These are phyloP conservation scores for Diploscapter pachys DNA, from an alignment of 1,140 invertebrate genomes.

Conservation along the genomic window DNA sequence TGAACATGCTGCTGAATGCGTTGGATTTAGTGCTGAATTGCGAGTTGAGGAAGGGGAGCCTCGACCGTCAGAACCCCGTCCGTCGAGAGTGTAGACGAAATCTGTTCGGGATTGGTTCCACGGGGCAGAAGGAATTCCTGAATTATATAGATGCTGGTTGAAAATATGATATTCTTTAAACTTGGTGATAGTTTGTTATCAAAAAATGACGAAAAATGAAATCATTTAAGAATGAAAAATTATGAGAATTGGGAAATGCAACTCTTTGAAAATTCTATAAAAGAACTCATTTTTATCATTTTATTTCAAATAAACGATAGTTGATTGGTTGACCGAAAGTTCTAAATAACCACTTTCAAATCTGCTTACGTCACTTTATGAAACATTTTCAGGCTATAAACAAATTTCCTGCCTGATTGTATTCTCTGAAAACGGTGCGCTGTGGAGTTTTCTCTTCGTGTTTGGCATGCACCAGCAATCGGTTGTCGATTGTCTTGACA, in stretches of 20 bases:
- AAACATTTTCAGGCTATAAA: background rate
- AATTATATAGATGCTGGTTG: slow-evolving; percentile 22
- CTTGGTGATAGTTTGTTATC: no score
- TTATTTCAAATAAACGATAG: background rate
- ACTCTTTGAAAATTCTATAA: slow-evolving; percentile 4
- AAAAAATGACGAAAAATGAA: background rate
- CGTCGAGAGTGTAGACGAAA: slow-evolving; percentile 60
- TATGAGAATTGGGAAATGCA: background rate
- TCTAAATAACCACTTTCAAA: no score
- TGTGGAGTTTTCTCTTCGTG: slow-evolving; percentile 61
- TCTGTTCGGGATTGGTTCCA: slow-evolving; percentile 61
- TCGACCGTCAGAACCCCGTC: slow-evolving; percentile 62
- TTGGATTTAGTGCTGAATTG: slow-evolving; percentile 48
- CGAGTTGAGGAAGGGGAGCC: slow-evolving; percentile 60
- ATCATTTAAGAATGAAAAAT: background rate
- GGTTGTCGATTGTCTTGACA: slow-evolving; percentile 78
- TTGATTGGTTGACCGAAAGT: no score
- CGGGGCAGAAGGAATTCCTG: slow-evolving; percentile 61
- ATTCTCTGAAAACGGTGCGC: slow-evolving; percentile 60
- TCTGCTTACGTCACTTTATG: no score
- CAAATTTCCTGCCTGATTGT: slow-evolving; percentile 57
- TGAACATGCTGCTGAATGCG: no score
- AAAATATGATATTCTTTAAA: no score
- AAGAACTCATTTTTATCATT: background rate
- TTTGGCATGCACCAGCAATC: slow-evolving; percentile 60